Base-by-base conservation (phyloP, 2,888 invertebrate genomes). In the Geophilus truncorum region DNA sequence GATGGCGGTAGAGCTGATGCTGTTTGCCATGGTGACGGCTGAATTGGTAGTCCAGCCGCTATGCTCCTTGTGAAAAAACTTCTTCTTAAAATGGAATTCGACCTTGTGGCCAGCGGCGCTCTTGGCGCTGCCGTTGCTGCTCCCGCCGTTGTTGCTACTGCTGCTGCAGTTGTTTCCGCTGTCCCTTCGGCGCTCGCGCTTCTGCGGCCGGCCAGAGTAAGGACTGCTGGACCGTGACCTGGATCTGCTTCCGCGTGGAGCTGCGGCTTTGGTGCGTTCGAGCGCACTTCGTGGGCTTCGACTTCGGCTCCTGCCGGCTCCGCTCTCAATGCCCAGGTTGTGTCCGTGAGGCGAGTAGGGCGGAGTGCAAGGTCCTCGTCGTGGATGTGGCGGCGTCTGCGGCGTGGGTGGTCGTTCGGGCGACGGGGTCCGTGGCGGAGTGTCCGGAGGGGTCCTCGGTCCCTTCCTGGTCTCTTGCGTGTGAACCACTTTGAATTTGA, bases 401-500 rank as follows among this genome's bases (percentile, higher is more conserved):
- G 80, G 80, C 21, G 80, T 80, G 25, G 70, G 70, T 15, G 80
- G 80, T n/a, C 80, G 12, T 25, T 80, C 80, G 21, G 81, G 82
- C 9, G 82, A 84, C n/a, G 84, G 84, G 21, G 84, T 84, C 25
- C 83, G 80, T 36, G 84, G 84, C 30, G 84, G 84, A 23, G 84
- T 84, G 81, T 84, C 82, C 23, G 84, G 84, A n/a, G 84, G 84
- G 12, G 84, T 83, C 79, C 83, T 62, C 9, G 83, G 83, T 28
- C 84, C 83, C 79, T 80, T 82, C 28, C 80, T 32, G 57, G n/a
- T 28, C 18, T 23, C 21, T 45, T 28, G 36, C 5, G 80, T 80
- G 36, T 80, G 77, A 18, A 81, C 80, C 34, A 82, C 82, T 81
- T 81, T 81, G 77, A 82, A 82, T 57, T 82, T 82, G n/a, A 82